Conservation (phyloP, 2,113 vertebrate species). For the Etia nguti region DNA sequence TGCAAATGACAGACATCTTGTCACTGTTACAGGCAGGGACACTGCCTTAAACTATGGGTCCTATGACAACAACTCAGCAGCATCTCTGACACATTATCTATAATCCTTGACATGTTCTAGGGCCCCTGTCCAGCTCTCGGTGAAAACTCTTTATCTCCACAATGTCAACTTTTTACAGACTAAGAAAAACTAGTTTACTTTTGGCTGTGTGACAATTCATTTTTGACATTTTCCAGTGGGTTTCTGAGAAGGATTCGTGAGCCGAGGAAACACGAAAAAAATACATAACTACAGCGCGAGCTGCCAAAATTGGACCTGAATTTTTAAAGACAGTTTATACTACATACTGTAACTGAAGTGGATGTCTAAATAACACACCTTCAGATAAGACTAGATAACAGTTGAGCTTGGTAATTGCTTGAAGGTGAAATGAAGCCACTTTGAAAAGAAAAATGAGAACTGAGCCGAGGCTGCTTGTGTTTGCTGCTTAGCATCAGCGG, state of each 20-base stretch:
- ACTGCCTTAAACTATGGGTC: not conserved
- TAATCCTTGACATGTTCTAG: conserved; percentile 25
- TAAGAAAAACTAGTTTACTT: conserved; percentile 19
- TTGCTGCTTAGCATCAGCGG: conserved; percentile 9
- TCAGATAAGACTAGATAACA: not conserved
- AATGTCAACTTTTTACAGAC: conserved; percentile 27
- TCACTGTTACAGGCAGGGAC: not conserved
- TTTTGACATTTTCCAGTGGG: conserved; percentile 14
- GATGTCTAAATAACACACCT: not conserved
- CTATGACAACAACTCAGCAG: conserved; percentile 16
- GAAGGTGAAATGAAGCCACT: conserved; percentile 8
- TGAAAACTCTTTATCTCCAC: conserved; percentile 27
- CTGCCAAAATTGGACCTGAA: not conserved
- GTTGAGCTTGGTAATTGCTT: not conserved
- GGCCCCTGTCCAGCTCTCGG: not conserved
- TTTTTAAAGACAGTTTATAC: not conserved
- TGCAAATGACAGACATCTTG: not conserved
- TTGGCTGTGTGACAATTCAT: conserved; percentile 1
- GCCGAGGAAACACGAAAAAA: not conserved
- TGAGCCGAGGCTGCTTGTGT: conserved; percentile 6
- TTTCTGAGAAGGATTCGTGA: not conserved
- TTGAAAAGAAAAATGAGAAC: not conserved
- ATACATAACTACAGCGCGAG: not conserved
- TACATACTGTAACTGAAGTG: not conserved
- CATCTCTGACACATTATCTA: conserved; percentile 28